These are phyloP conservation scores for Calidris pygmaea DNA, from an alignment of 2,113 vertebrate genomes.

Conservation along the genomic window DNA sequence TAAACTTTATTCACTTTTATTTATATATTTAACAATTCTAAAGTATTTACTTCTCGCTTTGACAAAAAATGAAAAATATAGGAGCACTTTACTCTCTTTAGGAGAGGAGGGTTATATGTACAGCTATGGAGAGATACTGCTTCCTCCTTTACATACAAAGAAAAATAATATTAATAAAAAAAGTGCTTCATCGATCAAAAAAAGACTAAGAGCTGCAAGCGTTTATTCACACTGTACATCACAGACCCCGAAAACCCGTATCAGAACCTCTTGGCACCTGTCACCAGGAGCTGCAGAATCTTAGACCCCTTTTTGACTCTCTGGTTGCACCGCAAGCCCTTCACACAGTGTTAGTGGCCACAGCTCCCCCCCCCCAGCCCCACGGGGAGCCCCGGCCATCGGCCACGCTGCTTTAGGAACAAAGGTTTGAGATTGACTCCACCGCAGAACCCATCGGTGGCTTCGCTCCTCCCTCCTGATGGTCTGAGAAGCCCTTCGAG, in stretches of 20 bases:
- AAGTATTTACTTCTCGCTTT: slow-evolving; percentile 83
- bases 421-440: accelerated
- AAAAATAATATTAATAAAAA: slow-evolving; percentile 81
- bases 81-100: slow-evolving; percentile 74
- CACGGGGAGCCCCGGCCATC: not conserved
- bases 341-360: not conserved
- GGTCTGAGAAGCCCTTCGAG: not conserved
- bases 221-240: slow-evolving; percentile 82
- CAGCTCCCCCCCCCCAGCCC: no score
- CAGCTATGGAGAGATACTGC: slow-evolving; percentile 72
- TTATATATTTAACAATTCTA: slow-evolving; percentile 85
- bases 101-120: slow-evolving; percentile 76
- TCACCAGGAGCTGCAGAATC: not conserved
- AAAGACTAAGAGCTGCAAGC: slow-evolving; percentile 80
- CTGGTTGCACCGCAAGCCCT: not conserved
- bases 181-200: slow-evolving; percentile 81
- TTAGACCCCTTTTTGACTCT: not conserved
- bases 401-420: not conserved
- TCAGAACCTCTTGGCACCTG: slow-evolving; percentile 72
- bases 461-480: not conserved
- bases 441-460: not conserved
- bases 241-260: slow-evolving; percentile 72
- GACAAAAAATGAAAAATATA: slow-evolving; percentile 83
- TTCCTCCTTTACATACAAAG: slow-evolving; percentile 81
- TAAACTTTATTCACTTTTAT: slow-evolving; percentile 84